phyloP scores from a whole-genome alignment of 2,797 vertebrate species.

The Karalla daura region DNA sequence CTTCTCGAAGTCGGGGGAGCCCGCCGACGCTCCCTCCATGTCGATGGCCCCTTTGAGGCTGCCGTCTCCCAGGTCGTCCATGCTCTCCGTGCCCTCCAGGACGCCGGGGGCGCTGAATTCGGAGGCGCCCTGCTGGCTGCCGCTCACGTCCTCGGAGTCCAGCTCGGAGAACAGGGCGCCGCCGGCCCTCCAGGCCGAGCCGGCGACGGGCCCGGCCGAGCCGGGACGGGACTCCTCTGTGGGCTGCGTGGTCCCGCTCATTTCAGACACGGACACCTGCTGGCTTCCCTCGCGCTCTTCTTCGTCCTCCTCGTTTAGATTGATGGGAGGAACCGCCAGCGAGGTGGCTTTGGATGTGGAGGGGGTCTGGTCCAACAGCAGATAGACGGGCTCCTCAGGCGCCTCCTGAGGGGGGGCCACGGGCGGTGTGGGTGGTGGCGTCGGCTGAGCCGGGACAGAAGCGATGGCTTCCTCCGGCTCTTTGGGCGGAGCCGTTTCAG shows the following conservation, averaged over 20 bases:
- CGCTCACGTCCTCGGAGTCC: conserved; percentile 86
- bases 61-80: conserved; percentile 84
- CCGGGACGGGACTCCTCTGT: conserved; percentile 85
- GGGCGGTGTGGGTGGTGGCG: conserved; percentile 19
- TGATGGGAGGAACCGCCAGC: conserved; percentile 7
- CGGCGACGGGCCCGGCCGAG: conserved; percentile 75
- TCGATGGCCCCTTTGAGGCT: conserved; percentile 85
- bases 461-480: conserved; percentile 18
- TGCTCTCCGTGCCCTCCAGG: conserved; percentile 86
- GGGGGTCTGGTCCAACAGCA: conserved; percentile 36
- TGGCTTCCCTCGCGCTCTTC: conserved; percentile 83
- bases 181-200: conserved; percentile 76
- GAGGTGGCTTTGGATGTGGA: conserved; percentile 23
- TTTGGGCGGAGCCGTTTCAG: not conserved
- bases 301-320: conserved; percentile 79
- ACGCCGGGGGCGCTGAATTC: conserved; percentile 85
- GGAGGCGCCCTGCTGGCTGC: conserved; percentile 84
- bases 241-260: conserved; percentile 85
- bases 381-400: conserved; percentile 22
- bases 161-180: conserved; percentile 79
- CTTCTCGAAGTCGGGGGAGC: conserved; percentile 85
- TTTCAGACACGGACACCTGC: conserved; percentile 84
- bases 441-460: conserved; percentile 16
- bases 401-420: conserved; percentile 18
- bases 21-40: conserved; percentile 83